phyloP scores from a whole-genome alignment of 2,113 vertebrate species.

The Lasiurus cinereus region DNA sequence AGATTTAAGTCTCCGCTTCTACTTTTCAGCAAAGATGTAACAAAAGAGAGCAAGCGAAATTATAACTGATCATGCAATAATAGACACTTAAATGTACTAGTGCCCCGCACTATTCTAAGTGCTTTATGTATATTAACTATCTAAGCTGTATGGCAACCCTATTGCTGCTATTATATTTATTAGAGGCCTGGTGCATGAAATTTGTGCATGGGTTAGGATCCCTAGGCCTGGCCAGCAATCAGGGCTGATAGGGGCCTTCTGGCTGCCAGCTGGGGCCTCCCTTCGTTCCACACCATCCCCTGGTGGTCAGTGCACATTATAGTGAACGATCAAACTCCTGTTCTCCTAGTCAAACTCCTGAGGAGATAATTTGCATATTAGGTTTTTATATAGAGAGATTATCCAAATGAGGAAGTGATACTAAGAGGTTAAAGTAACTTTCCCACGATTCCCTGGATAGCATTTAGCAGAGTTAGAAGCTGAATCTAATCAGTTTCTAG shows the following conservation, averaged over 20 bases:
- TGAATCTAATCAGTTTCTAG: not conserved
- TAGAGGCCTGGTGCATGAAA: no score
- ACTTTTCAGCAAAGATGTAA: not conserved
- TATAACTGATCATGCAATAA: not conserved
- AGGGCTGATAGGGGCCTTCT: no score
- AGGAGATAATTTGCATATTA: no score
- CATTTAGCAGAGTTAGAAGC: not conserved
- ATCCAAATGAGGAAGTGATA: not conserved
- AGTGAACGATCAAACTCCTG: no score
- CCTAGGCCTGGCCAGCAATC: no score
- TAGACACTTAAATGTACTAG: not conserved
- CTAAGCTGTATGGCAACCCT: not conserved
- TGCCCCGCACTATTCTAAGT: not conserved
- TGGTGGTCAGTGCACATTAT: no score
- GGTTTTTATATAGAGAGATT: no score
- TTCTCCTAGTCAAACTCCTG: no score
- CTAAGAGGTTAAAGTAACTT: not conserved
- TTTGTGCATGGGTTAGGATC: no score
- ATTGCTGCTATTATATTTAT: not conserved
- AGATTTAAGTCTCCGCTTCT: not conserved
- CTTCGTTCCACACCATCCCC: no score
- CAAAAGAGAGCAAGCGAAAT: not conserved
- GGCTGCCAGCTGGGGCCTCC: no score
- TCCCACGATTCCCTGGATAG: not conserved
- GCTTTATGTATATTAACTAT: not conserved